These are phyloP conservation scores for Calypte anna DNA, from an alignment of 2,113 vertebrate species.

Conservation along the genomic window DNA sequence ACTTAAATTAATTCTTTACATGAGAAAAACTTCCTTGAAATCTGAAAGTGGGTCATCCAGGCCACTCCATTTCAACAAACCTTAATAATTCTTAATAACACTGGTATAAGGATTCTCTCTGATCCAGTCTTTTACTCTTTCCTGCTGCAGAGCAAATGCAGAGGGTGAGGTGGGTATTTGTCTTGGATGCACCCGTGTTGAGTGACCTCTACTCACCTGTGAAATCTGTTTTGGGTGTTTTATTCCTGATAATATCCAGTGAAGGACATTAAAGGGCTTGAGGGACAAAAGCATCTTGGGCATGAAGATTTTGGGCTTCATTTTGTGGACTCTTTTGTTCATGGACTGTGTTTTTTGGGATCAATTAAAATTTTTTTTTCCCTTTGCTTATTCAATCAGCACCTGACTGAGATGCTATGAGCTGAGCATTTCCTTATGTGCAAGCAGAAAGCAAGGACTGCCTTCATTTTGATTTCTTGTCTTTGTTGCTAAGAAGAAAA, in stretches of 20 bases:
- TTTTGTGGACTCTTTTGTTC: background rate
- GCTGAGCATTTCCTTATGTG: background rate
- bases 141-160: background rate
- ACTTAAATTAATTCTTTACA: background rate
- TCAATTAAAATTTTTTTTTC: no score
- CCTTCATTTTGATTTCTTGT: background rate
- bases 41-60: background rate
- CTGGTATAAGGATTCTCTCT: background rate
- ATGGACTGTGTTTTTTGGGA: accelerated
- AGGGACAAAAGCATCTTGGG: background rate
- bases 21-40: background rate
- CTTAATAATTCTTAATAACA: background rate
- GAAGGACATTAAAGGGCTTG: background rate
- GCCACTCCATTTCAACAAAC: background rate
- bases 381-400: background rate
- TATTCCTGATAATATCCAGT: background rate
- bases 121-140: background rate
- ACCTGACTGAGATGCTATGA: background rate
- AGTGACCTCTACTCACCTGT: background rate
- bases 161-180: background rate
- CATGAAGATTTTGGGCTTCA: no score
- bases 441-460: background rate
- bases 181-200: background rate
- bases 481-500: background rate
- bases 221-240: background rate